phyloP scores from a whole-genome alignment of 2,888 invertebrate genomes.

The Helobdella robusta region DNA sequence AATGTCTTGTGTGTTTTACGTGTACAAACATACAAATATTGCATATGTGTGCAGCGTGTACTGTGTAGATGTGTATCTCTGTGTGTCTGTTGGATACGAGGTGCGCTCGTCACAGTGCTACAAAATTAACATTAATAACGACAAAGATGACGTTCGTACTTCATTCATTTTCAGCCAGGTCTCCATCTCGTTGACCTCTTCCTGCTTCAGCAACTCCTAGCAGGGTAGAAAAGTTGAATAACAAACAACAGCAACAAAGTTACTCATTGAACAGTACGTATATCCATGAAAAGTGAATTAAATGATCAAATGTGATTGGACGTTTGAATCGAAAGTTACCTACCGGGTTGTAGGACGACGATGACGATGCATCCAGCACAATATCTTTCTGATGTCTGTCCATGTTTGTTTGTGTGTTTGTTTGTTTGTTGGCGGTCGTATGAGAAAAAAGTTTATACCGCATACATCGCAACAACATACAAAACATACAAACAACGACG shows the following conservation, averaged over 20 bases:
- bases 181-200: constrained; percentile 52
- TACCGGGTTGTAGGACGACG: no score
- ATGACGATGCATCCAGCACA: constrained; percentile 5
- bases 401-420: no score
- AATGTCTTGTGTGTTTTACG: background rate
- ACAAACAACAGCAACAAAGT: background rate
- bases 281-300: no score
- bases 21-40: background rate
- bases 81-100: constrained; percentile 10
- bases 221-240: background rate
- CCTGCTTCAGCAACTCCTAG: constrained; percentile 35
- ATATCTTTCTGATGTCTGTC: no score
- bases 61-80: background rate
- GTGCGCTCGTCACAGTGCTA: no score
- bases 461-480: background rate
- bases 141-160: constrained; percentile 24
- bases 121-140: background rate
- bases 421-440: background rate
- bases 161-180: constrained; percentile 42
- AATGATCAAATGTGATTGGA: no score
- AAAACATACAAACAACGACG: background rate
- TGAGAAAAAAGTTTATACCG: background rate
- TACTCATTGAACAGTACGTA: background rate
- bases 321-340: no score
- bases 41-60: background rate